phyloP scores from a whole-genome alignment of 1,140 invertebrate genomes.

The Drosophila repleta region DNA sequence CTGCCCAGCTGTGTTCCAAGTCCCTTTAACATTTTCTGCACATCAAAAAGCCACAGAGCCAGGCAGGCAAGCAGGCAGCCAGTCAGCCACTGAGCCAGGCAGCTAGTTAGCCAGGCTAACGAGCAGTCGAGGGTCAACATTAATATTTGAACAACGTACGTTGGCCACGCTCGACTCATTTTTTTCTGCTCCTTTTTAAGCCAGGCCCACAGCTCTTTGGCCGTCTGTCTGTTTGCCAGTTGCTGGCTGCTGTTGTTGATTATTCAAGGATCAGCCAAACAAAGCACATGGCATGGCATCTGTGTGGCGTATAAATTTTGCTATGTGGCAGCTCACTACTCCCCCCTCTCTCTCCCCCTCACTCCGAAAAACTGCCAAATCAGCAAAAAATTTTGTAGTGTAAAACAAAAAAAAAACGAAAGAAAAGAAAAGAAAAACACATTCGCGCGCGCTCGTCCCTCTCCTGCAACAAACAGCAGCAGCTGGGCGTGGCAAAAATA shows the following conservation, averaged over 20 bases:
- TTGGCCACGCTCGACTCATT: constrained; percentile 53
- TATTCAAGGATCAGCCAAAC: constrained; percentile 81
- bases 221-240: constrained; percentile 9
- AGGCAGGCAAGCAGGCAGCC: constrained; percentile 5
- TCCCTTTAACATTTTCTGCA: constrained; percentile 18
- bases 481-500: constrained; percentile 69
- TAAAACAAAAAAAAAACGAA: constrained; percentile 61
- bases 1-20: constrained; percentile 22
- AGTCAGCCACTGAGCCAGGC: constrained; percentile 5
- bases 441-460: constrained; percentile 3
- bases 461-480: constrained; percentile 1
- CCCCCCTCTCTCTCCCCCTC: background rate
- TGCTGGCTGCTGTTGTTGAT: constrained; percentile 66
- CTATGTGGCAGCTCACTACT: constrained; percentile 27
- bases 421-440: constrained; percentile 9
- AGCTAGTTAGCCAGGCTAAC: constrained; percentile 52
- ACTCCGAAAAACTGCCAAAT: constrained; percentile 60
- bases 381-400: constrained; percentile 70
- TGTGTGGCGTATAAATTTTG: constrained; percentile 71
- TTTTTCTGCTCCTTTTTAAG: constrained; percentile 30
- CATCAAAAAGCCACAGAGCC: constrained; percentile 17
- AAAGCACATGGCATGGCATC: constrained; percentile 74
- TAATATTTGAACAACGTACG: constrained; percentile 79
- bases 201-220: constrained; percentile 10
- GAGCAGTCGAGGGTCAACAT: constrained; percentile 77